Evolutionary conservation across 2,113 vertebrate genomes (phyloP).

Genomic region (Clarias batrachus): DNA sequence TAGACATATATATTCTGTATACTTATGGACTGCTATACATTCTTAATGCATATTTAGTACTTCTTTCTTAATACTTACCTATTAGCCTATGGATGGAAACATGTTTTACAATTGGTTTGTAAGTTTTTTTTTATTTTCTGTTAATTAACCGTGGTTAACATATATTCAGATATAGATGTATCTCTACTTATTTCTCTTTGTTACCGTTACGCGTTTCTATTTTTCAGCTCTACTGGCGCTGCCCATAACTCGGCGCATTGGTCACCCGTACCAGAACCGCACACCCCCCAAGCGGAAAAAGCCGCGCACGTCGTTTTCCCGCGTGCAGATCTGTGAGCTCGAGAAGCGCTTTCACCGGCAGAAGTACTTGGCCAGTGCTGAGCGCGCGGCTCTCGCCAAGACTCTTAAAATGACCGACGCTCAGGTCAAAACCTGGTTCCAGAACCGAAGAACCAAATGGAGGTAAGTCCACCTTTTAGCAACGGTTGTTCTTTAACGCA

Average conservation of each 20-base stretch:
- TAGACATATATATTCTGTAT: too few relatives aligned
- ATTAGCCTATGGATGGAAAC: too few relatives aligned
- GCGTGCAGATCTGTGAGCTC: constrained; percentile 96
- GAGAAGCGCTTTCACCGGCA: constrained; percentile 97
- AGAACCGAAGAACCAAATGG: constrained; percentile 82
- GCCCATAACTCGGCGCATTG: constrained; percentile 94
- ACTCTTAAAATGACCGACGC: constrained; percentile 98
- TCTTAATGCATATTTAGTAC: too few relatives aligned
- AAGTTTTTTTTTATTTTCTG: too few relatives aligned
- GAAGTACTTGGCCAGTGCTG: constrained; percentile 95
- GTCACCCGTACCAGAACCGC: constrained; percentile 86
- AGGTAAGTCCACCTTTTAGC: constrained; percentile 72
- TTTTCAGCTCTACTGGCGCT: constrained; percentile 88
- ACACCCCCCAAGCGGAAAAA: constrained; percentile 97
- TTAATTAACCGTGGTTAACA: too few relatives aligned
- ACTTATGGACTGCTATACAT: too few relatives aligned
- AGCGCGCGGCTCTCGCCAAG: constrained; percentile 90
- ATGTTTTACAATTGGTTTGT: too few relatives aligned
- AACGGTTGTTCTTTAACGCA: not conserved
- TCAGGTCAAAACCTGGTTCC: constrained; percentile 86
- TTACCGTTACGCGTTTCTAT: not conserved
- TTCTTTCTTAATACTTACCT: too few relatives aligned
- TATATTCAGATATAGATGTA: not conserved
- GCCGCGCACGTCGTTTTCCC: constrained; percentile 93
- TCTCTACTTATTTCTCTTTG: not conserved